These are phyloP conservation scores for Branchipolynoe longqiensis DNA, from an alignment of 2,888 invertebrate species.

Conservation along the genomic window DNA sequence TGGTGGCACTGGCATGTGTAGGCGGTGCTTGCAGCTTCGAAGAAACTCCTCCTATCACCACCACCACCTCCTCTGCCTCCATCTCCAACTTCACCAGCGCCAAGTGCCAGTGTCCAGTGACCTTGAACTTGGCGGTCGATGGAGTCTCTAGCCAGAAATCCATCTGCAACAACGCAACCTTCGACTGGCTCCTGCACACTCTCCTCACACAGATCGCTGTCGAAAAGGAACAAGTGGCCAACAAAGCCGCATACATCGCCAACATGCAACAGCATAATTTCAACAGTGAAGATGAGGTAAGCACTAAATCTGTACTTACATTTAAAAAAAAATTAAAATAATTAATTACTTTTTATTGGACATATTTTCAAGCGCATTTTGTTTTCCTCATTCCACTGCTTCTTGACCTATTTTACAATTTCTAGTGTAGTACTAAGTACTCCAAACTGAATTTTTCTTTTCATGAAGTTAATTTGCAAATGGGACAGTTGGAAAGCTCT, in stretches of 20 bases:
- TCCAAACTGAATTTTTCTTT: too few species aligned
- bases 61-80: too few species aligned
- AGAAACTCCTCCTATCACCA: neutral
- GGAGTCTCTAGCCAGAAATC: neutral
- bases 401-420: too few species aligned
- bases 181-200: constrained; percentile 63
- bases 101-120: neutral
- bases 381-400: too few species aligned
- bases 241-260: neutral
- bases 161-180: constrained; percentile 65
- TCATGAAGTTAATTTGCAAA: too few species aligned
- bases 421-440: too few species aligned
- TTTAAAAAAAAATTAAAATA: neutral
- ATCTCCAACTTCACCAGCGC: neutral
- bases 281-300: neutral
- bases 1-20: constrained; percentile 36
- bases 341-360: too few species aligned
- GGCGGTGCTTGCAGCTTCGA: constrained; percentile 19
- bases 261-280: neutral
- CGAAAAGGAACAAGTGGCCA: constrained; percentile 58
- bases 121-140: constrained; percentile 5
- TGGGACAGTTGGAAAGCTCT: too few species aligned
- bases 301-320: neutral
- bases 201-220: constrained; percentile 59
- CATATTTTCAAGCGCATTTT: too few species aligned